A percentile compares a stretch with the other conserved stretches of the same genome.
phyloP scores from a whole-genome alignment of 2,888 invertebrate genomes.

The Liodrosophila aerea region DNA sequence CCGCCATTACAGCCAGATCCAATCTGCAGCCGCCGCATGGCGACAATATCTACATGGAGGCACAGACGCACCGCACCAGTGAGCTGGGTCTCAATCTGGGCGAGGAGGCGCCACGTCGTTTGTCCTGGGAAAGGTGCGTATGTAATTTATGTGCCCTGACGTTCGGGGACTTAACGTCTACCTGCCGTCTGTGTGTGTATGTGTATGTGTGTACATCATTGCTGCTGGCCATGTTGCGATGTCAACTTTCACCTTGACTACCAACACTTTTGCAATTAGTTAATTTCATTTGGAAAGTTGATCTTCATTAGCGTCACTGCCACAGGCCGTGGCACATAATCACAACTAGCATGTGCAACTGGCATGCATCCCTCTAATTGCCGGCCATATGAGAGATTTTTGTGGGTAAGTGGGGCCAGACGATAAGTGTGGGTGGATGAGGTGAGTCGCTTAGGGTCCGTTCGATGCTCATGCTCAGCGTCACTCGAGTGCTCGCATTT shows the following conservation, averaged over 20 bases:
- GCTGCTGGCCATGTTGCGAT: constrained; percentile 19
- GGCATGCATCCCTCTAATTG: constrained; percentile 35
- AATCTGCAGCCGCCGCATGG: constrained; percentile 66
- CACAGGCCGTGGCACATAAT: neutral
- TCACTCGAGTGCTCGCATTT: constrained; percentile 44
- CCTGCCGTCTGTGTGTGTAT: constrained; percentile 3
- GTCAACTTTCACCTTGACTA: constrained; percentile 43
- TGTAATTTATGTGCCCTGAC: constrained; percentile 39
- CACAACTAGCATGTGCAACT: constrained; percentile 20
- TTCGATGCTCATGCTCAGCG: constrained; percentile 25
- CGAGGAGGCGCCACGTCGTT: constrained; percentile 83
- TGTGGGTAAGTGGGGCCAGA: neutral
- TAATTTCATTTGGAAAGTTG: constrained; percentile 67
- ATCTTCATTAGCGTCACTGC: constrained; percentile 32
- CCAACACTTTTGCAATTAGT: constrained; percentile 65
- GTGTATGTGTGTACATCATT: neutral
- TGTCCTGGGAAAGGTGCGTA: constrained; percentile 85
- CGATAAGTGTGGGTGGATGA: neutral
- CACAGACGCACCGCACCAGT: constrained; percentile 11
- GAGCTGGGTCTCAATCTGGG: constrained; percentile 73
- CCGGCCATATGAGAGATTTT: constrained; percentile 25
- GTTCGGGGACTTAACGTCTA: constrained; percentile 10
- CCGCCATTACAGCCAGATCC: constrained; percentile 60
- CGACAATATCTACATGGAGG: constrained; percentile 83
- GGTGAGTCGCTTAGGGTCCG: constrained; percentile 2